Evolutionary conservation across 2,888 invertebrate genomes (phyloP), one percentile per base, ranked within the genome.

Genomic region (Acleris holmiana): DNA sequence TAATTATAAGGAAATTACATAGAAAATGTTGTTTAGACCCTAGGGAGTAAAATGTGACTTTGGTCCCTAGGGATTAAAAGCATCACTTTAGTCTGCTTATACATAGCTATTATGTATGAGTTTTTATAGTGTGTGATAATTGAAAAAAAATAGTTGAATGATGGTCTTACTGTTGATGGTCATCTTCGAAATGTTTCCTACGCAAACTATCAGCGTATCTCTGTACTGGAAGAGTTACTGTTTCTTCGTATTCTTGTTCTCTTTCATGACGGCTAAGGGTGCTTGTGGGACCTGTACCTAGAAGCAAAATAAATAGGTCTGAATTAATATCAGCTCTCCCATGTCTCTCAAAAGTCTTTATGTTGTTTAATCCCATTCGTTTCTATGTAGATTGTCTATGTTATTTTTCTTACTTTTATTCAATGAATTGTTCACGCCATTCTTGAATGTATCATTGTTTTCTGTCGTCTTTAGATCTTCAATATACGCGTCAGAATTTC

Each of bases 241-340:
- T 93, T 76, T 94, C 94, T 56, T 94, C 94, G 72, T 94, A 94
- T 77, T 94, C 94, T 17, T 93, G 91, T 75, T 94, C 94, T 66
- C 93, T 86, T 77, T 94, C 94, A 50, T 93, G 93, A 4, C 83
- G 85, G 71, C 83, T 89, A 19, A 88, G 70, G 1, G 90, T 88
- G 68, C 82, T 83, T 5, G 72, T 76, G 17, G 82, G 82, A 61
- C 80, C 86, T 86, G 71, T 35, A 13, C 13, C 35, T 35, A 35
- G 13, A 35, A 35, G 2, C 7, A 25, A 29, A 8, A 29, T 29
- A 35, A 23, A 23, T 23, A 23, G 23, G 4, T 35, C 4, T 13
- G 13, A 10, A 29, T 29, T 29, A 2, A 10, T 29, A 2, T 29
- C 29, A 23, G 23, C 23, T 23, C 6, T 5, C 7, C 6, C 6